Conservation (phyloP, 2,797 vertebrate genomes). For the Amphiprion clarkii region DNA sequence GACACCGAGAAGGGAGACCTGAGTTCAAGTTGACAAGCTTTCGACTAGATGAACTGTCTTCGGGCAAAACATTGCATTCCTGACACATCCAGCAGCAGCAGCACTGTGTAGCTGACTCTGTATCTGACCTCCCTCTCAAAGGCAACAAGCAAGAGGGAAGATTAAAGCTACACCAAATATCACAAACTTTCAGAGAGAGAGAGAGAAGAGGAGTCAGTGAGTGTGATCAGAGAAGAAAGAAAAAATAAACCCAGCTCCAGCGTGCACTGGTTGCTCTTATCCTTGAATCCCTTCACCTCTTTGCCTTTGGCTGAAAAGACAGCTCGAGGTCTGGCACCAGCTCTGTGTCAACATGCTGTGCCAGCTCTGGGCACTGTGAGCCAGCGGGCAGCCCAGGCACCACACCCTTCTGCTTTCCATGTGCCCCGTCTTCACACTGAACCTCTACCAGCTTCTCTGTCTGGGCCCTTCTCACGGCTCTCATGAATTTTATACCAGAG, state of each 20-base stretch:
- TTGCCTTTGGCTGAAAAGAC: conserved; percentile 68
- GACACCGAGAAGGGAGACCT: conserved; percentile 18
- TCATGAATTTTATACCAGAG: conserved; percentile 79
- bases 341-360: conserved; percentile 81
- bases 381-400: conserved; percentile 69
- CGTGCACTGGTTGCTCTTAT: conserved; percentile 59
- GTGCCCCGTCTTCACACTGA: conserved; percentile 69
- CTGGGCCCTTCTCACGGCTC: conserved; percentile 73
- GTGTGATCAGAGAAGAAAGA: conserved; percentile 44
- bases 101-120: conserved; percentile 27
- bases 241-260: conserved; percentile 56
- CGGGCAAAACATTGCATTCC: conserved; percentile 47
- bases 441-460: conserved; percentile 68
- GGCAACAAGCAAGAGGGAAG: conserved; percentile 25
- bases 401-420: conserved; percentile 70
- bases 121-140: conserved; percentile 25
- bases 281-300: conserved; percentile 71
- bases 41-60: conserved; percentile 37
- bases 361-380: conserved; percentile 75
- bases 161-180: conserved; percentile 39
- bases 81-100: conserved; percentile 31
- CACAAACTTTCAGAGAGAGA: conserved; percentile 28
- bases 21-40: conserved; percentile 39
- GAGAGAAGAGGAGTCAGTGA: conserved; percentile 44
- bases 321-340: conserved; percentile 81